These are phyloP conservation scores for Pampusana beccarii DNA, from an alignment of 2,113 vertebrate species.

Conservation along the genomic window DNA sequence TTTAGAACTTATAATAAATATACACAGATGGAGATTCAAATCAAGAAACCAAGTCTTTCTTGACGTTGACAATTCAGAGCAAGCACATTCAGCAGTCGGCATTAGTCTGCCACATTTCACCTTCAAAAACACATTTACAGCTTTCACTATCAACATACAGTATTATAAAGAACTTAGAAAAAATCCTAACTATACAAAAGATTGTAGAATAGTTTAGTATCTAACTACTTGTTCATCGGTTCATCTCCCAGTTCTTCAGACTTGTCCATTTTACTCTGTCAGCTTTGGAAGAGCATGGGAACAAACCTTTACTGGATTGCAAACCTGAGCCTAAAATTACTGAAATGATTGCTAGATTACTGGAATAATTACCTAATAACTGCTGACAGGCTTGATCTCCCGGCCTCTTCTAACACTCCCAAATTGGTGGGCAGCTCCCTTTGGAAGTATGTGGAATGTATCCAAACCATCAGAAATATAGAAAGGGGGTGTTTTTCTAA, in stretches of 20 bases:
- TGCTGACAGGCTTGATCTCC: conserved; percentile 23
- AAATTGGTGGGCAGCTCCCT: not conserved
- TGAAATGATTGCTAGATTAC: not conserved
- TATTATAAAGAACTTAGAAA: not conserved
- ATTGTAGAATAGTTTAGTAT: not conserved
- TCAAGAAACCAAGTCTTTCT: not conserved
- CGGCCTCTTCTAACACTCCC: not conserved
- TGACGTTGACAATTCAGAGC: not conserved
- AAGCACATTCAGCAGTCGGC: not conserved
- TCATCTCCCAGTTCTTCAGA: not conserved
- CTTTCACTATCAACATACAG: not conserved
- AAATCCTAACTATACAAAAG: not conserved
- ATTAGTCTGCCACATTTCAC: not conserved
- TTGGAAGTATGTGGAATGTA: not conserved
- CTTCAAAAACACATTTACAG: not conserved
- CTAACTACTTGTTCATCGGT: not conserved
- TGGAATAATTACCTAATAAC: conserved; percentile 11
- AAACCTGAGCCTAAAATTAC: not conserved
- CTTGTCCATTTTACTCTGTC: not conserved
- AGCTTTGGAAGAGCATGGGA: not conserved
- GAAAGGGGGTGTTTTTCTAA: not conserved
- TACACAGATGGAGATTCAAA: not conserved
- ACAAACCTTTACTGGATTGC: not conserved
- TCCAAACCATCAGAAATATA: not conserved
- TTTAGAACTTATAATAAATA: not conserved